Evolutionary conservation across 2,113 vertebrate species (phyloP).

Genomic region (Neolamprologus variostigma): DNA sequence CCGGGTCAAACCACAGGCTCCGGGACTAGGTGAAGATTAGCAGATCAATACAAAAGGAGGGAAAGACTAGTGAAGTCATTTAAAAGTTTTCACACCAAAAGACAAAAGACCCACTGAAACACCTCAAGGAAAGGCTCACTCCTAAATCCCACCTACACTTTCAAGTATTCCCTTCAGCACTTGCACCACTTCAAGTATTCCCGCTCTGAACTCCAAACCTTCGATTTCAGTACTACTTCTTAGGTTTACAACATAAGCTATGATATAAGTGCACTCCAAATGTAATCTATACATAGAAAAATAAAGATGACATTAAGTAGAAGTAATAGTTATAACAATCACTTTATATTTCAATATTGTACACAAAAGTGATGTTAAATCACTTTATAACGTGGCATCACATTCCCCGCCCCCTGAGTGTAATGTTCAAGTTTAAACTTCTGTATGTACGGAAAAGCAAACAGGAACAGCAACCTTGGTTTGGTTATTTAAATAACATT

Average conservation of each 20-base stretch:
- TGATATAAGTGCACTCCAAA: conserved; percentile 70
- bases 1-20: not conserved
- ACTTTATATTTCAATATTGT: conserved; percentile 67
- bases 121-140: conserved; percentile 14
- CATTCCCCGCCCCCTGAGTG: conserved; percentile 67
- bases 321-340: conserved; percentile 67
- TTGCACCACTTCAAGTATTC: conserved; percentile 64
- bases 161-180: conserved; percentile 53
- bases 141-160: conserved; percentile 11
- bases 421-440: conserved; percentile 71
- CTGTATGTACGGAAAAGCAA: conserved; percentile 54
- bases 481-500: conserved; percentile 69
- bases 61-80: not conserved
- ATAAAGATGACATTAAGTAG: conserved; percentile 64
- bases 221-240: conserved; percentile 50
- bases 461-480: conserved; percentile 51
- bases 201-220: conserved; percentile 15
- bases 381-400: conserved; percentile 46
- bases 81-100: conserved; percentile 32
- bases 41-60: conserved; percentile 15
- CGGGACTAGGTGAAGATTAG: not conserved
- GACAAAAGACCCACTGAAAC: conserved; percentile 26
- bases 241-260: conserved; percentile 69
- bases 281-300: conserved; percentile 68
- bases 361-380: conserved; percentile 51